These are phyloP conservation scores for Petrophora chlorosata DNA, from an alignment of 2,888 invertebrate genomes.

Conservation along the genomic window DNA sequence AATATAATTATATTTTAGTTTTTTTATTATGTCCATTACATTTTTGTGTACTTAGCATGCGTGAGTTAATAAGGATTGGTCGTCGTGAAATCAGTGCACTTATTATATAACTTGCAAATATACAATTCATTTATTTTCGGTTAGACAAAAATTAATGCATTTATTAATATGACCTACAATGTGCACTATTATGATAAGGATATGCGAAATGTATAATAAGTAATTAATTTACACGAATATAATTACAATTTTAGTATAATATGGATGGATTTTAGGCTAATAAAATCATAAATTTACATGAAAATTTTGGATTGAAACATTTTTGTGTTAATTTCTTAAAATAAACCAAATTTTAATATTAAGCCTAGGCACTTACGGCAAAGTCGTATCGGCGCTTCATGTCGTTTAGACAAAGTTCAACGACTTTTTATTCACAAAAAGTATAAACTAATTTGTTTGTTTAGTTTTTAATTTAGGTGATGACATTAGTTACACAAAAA, in stretches of 20 bases:
- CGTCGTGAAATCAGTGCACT: background rate
- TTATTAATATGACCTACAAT: background rate
- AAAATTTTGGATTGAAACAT: slow-evolving; percentile 11
- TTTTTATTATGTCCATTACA: background rate
- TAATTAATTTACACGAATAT: background rate
- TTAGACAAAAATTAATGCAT: background rate
- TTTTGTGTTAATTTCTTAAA: background rate
- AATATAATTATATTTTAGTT: background rate
- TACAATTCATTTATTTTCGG: background rate
- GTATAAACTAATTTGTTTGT: no score
- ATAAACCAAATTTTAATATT: slow-evolving; percentile 2
- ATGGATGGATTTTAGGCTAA: slow-evolving; percentile 18
- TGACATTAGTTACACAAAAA: no score
- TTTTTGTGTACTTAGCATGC: slow-evolving; percentile 1
- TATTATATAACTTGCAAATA: background rate
- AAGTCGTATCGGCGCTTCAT: slow-evolving; percentile 46
- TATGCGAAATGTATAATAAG: slow-evolving; percentile 3
- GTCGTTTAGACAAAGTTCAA: no score
- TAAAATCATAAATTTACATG: slow-evolving; percentile 12
- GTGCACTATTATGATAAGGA: background rate
- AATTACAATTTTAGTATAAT: background rate
- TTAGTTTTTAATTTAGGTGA: no score
- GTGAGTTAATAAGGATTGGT: background rate
- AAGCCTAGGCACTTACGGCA: slow-evolving; percentile 78
- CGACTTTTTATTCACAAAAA: no score